Percentiles rank a stretch among this genome's conserved stretches.
Conservation (phyloP, 2,797 vertebrate species). For the Heterohyrax brucei region DNA sequence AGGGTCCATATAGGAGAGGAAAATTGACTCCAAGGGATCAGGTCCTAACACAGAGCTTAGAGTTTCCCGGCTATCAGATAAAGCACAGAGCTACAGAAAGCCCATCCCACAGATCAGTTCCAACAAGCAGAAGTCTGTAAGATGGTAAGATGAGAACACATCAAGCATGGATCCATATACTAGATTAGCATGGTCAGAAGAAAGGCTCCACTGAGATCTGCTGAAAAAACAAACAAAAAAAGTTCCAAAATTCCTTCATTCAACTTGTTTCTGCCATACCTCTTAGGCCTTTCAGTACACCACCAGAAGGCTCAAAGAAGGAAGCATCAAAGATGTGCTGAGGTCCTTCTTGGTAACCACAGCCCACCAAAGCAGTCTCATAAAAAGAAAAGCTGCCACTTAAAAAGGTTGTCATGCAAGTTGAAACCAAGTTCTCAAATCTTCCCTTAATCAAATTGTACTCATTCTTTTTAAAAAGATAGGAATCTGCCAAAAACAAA, state of each 20-base stretch:
- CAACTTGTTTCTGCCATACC: conserved; percentile 48
- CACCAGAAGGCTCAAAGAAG: conserved; percentile 45
- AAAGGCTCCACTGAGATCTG: conserved; percentile 18
- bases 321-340: background rate
- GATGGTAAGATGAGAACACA: conserved; percentile 29
- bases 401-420: conserved; percentile 78
- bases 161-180: conserved; percentile 12
- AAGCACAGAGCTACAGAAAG: background rate
- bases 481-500: conserved; percentile 83
- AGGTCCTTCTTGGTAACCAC: conserved; percentile 55
- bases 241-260: background rate
- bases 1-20: background rate
- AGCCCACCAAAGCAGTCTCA: conserved; percentile 78
- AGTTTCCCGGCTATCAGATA: background rate
- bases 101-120: background rate
- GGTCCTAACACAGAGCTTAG: background rate
- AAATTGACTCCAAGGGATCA: conserved; percentile 53
- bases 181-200: conserved; percentile 47
- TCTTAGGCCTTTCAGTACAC: conserved; percentile 26
- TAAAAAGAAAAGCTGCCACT: conserved; percentile 65
- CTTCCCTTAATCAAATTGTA: conserved; percentile 70
- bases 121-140: background rate
- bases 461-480: conserved; percentile 76
- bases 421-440: conserved; percentile 74
- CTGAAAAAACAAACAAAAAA: background rate